Evolutionary conservation across 2,888 invertebrate genomes (phyloP).

Genomic region (Listrodromus nycthemerus): DNA sequence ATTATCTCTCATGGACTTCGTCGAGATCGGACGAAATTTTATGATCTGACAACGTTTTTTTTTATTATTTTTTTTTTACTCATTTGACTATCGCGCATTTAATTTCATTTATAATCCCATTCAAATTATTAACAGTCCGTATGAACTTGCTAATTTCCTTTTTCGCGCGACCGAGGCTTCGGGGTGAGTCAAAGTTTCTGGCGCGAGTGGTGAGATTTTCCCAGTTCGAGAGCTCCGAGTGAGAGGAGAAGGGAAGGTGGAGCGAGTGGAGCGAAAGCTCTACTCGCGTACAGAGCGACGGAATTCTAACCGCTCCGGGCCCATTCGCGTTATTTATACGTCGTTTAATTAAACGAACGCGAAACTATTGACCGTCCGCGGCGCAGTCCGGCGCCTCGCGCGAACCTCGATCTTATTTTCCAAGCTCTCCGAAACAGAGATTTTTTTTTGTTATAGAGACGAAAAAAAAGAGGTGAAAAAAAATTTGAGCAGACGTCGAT

Average conservation of each 20-base stretch:
- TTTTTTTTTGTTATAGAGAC: constrained; percentile 18
- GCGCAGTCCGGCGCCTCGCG: not conserved
- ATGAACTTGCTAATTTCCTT: constrained; percentile 64
- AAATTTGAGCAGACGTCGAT: constrained; percentile 42
- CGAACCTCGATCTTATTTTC: not conserved
- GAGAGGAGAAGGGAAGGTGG: constrained; percentile 9
- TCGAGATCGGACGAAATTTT: constrained; percentile 13
- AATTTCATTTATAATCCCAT: constrained; percentile 50
- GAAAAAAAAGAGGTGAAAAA: constrained; percentile 24
- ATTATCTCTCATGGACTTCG: not conserved
- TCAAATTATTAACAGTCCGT: constrained; percentile 62
- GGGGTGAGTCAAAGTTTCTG: constrained; percentile 48
- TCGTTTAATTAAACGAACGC: constrained; percentile 66
- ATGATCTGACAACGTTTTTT: not conserved
- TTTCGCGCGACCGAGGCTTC: not conserved
- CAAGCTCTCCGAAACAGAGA: not conserved
- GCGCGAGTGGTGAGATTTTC: constrained; percentile 66
- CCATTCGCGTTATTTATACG: constrained; percentile 67
- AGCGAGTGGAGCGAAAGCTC: constrained; percentile 6
- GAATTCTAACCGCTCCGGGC: constrained; percentile 57
- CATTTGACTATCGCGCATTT: constrained; percentile 48
- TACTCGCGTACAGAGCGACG: constrained; percentile 41
- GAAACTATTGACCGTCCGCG: constrained; percentile 52
- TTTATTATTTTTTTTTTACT: constrained; percentile 45
- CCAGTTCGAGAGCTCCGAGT: constrained; percentile 10